Base-by-base conservation (phyloP, 1,140 invertebrate genomes). In the Dinothrombium tinctorium region DNA sequence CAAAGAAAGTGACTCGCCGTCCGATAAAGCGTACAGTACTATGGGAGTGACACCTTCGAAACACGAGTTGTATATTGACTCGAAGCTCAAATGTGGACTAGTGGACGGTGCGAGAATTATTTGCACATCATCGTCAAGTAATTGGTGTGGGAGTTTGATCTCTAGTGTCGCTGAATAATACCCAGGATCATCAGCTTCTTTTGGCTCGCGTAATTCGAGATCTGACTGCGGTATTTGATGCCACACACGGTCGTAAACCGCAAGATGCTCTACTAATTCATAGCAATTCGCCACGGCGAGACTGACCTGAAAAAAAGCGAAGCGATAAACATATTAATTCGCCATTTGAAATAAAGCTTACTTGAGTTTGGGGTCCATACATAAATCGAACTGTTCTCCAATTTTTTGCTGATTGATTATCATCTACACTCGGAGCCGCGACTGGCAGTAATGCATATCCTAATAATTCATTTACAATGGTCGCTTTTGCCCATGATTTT, bases 231-330 rank as follows among this genome's bases (percentile, higher is more conserved):
- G 69, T 31, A 76, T 64, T 14, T 63, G 64, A 17, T 55, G 61
- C 67, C 66, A 72, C 24, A 62, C 54, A 43, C 64, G 59, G 47
- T 70, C 68, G 48, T 69, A 66, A 12, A 61, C 60, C 43, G 67
- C 62, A 14, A 72, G 48, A 49, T 65, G 58, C 47, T 77, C 74
- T 1, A 80, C 67, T 26, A 81, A 66, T 58, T 79, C 74, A 52
- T 74, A 78, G 51, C 76, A 75, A 43, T 72, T 63, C 20, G 72
- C 71, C 14, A 79, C 59, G 0, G 72, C 69, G 15, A 79, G 56
- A 50, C 69, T 71, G 3, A 76, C 63, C 47, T 71, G 66, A 31
- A 69, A 50, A 72, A 72, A 5, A 76, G 77, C 49, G 76, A 62
- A 29, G 80, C 56, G 7, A 81, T 62, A 32, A 76, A 49, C 12